Base-by-base conservation (phyloP, 1,140 invertebrate genomes). In the Tetramorium parvispinum region DNA sequence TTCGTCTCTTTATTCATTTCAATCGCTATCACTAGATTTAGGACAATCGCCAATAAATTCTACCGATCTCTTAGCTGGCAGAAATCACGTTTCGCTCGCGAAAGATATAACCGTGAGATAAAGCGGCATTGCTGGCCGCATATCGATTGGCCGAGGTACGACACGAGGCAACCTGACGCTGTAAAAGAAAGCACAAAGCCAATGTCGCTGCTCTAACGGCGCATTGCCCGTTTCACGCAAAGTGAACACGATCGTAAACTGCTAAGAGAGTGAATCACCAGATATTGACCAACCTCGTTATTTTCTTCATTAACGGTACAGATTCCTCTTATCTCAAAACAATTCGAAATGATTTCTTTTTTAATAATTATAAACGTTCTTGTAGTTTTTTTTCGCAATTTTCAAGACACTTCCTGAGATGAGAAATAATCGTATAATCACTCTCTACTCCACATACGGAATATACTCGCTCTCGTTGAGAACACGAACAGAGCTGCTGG, bases 161-260 rank as follows among this genome's bases (percentile, higher is more conserved):
- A 55, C 79, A 73, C 37, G 68, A 73, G 24, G 59, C 24, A 59
- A 61, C 68, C 13, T 49, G 40, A 46, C 43, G 68, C 49, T 82
- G 24, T 59, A 59, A 83, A 73, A 83, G 53, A 83, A 73, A 73
- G 46, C 61, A 73, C 79, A 73, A 82, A 83, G 79, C 68, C 68
- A 83, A 83, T 83, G 79, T 83, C 68, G 79, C 79, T 40, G 43
- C 11, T 83, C n/a, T 49, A 75, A 82, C 78, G 49, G 51, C 18
- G 37, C 51, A 53, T 37, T 51, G 71, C 55, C n/a, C 53, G 51
- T 83, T 75, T 83, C 53, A 49, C 27, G 43, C 27, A n/a, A 83
- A 82, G 46, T 57, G 65, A 83, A 46, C 68, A 61, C 37, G 32
- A 70, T 70, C 16, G 43, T 66, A 21, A 40, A 40, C 27, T 21